phyloP scores from a whole-genome alignment of 2,888 invertebrate species.

The Torymus auratus region DNA sequence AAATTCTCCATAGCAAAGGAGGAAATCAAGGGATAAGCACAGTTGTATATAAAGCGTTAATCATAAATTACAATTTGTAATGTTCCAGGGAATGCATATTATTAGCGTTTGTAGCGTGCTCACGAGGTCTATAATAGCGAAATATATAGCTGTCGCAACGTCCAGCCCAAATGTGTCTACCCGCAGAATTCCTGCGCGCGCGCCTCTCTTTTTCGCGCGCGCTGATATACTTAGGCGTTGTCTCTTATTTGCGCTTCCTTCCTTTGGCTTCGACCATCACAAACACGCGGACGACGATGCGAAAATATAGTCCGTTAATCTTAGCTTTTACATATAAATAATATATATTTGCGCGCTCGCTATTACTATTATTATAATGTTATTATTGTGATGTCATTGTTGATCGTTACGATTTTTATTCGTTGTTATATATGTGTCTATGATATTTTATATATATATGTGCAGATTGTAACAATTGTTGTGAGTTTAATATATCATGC shows the following conservation, averaged over 20 bases:
- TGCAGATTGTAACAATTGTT: slow-evolving; percentile 50
- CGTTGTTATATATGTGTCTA: slow-evolving; percentile 17
- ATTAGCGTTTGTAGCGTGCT: no score
- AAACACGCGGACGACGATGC: background rate
- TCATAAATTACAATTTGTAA: slow-evolving; percentile 27
- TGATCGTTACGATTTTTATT: slow-evolving; percentile 37
- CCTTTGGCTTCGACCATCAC: background rate
- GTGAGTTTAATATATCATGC: slow-evolving; percentile 68
- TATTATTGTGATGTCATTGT: background rate
- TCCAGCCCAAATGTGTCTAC: slow-evolving; percentile 43
- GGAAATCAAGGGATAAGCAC: no score
- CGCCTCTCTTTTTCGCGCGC: slow-evolving; percentile 14
- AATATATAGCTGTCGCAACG: slow-evolving; percentile 7
- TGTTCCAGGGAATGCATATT: slow-evolving; percentile 31
- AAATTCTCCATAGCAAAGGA: no score
- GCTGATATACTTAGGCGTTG: no score
- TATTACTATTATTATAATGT: background rate
- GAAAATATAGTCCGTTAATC: slow-evolving; percentile 1
- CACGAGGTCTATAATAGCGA: no score
- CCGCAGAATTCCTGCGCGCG: slow-evolving; percentile 17
- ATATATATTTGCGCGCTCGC: background rate
- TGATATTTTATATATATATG: slow-evolving; percentile 14
- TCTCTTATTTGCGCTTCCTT: no score
- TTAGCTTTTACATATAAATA: slow-evolving; percentile 9
- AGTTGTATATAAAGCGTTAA: no score